Conservation (phyloP, 2,113 vertebrate genomes). For the Pitta sordida region DNA sequence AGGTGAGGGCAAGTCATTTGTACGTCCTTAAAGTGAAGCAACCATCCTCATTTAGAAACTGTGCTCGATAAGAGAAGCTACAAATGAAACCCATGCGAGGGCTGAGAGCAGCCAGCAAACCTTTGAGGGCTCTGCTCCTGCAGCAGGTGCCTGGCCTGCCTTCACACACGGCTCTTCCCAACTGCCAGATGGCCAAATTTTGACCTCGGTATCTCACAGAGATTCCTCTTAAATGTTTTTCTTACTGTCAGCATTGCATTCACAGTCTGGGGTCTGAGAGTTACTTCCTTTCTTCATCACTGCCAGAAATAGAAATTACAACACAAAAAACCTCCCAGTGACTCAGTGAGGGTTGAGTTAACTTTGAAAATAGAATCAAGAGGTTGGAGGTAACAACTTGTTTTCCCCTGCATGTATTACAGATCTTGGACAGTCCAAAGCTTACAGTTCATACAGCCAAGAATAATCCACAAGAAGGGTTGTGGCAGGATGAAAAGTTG, state of each 20-base stretch:
- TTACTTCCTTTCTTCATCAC: background rate
- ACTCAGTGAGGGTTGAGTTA: background rate
- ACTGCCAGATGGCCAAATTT: slow-evolving; percentile 46
- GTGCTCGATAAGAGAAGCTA: slow-evolving; percentile 70
- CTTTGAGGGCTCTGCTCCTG: slow-evolving; percentile 18
- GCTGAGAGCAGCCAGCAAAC: background rate
- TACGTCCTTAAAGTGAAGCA: slow-evolving; percentile 81
- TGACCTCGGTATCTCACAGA: slow-evolving; percentile 23
- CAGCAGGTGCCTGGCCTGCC: slow-evolving; percentile 32
- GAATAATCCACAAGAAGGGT: background rate
- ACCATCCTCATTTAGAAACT: slow-evolving; percentile 76
- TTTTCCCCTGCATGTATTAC: background rate
- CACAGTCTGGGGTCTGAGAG: background rate
- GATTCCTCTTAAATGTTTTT: background rate
- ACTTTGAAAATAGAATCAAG: slow-evolving; percentile 1
- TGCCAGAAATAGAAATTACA: slow-evolving; percentile 8
- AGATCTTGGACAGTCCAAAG: background rate
- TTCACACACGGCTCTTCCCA: slow-evolving; percentile 21
- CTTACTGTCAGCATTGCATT: slow-evolving; percentile 13
- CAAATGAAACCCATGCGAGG: slow-evolving; percentile 69
- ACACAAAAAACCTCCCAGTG: background rate
- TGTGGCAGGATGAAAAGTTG: background rate
- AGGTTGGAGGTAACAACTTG: background rate
- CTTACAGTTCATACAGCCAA: background rate
- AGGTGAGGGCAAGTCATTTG: slow-evolving; percentile 87